Evolutionary conservation across 2,797 vertebrate species (phyloP).

Genomic region (Falco berigora): DNA sequence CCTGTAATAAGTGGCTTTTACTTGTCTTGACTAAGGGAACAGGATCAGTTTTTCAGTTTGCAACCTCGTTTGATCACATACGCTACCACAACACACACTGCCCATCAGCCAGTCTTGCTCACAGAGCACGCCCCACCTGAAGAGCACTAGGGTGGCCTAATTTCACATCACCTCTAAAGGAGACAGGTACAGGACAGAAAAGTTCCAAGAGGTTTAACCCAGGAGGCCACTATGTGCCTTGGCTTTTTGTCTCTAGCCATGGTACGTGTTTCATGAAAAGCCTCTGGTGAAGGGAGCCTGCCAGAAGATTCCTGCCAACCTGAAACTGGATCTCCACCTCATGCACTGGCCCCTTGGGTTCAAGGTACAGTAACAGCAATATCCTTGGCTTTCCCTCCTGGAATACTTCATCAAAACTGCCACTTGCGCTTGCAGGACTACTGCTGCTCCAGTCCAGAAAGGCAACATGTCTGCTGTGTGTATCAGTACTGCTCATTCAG

Average conservation of each 20-base stretch:
- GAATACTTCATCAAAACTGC: constrained; percentile 65
- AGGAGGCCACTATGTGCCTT: neutral
- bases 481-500: neutral
- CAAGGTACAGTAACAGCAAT: neutral
- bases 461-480: neutral
- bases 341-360: constrained; percentile 76
- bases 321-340: constrained; percentile 81
- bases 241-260: constrained; percentile 68
- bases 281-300: constrained; percentile 74
- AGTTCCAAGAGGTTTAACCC: neutral
- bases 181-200: neutral
- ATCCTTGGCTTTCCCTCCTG: neutral
- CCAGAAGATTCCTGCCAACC: constrained; percentile 72
- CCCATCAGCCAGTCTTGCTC: neutral
- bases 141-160: neutral
- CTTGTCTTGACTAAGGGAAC: neutral
- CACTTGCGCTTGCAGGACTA: constrained; percentile 14
- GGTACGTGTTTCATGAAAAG: constrained; percentile 76
- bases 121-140: neutral
- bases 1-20: neutral
- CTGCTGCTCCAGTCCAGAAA: neutral
- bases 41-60: neutral
- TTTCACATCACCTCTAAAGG: neutral
- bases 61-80: neutral
- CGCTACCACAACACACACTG: neutral